Conservation (phyloP, 2,888 invertebrate species). For the Osmoderma eremita region DNA sequence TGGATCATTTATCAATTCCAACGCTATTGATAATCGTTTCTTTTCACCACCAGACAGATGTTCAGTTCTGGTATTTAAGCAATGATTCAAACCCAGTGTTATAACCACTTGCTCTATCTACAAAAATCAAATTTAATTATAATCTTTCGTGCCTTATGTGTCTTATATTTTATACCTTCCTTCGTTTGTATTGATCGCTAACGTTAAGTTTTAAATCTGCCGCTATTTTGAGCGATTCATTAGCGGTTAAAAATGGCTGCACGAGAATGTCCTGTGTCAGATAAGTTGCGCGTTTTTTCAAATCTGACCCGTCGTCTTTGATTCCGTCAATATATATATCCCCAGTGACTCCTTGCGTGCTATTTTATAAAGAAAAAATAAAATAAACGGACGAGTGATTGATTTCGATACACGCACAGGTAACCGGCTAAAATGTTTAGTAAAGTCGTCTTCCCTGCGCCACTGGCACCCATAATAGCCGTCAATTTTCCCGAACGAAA, state of each 20-base stretch:
- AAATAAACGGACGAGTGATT: background rate
- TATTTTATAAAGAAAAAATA: background rate
- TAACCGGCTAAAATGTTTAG: constrained; percentile 42
- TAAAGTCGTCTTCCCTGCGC: constrained; percentile 44
- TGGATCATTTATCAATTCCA: constrained; percentile 85
- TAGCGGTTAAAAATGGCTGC: constrained; percentile 77
- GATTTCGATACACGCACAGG: constrained; percentile 13
- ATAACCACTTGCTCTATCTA: constrained; percentile 80
- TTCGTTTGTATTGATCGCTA: constrained; percentile 69
- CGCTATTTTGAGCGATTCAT: constrained; percentile 79
- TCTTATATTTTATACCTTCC: constrained; percentile 68
- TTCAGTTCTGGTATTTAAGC: constrained; percentile 73
- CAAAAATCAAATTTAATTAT: background rate
- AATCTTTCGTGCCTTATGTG: background rate
- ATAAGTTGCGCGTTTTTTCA: constrained; percentile 80
- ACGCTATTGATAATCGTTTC: constrained; percentile 78
- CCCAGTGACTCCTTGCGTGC: constrained; percentile 70
- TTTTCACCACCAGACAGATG: constrained; percentile 80
- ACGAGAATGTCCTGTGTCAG: constrained; percentile 83
- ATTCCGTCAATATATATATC: constrained; percentile 75
- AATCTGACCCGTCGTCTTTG: constrained; percentile 73
- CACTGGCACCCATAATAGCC: constrained; percentile 41
- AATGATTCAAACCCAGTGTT: constrained; percentile 74
- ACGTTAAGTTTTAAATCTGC: constrained; percentile 78
- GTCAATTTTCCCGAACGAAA: constrained; percentile 36